Evolutionary conservation across 2,113 vertebrate species (phyloP).

Genomic region (Cephalopterus ornatus): DNA sequence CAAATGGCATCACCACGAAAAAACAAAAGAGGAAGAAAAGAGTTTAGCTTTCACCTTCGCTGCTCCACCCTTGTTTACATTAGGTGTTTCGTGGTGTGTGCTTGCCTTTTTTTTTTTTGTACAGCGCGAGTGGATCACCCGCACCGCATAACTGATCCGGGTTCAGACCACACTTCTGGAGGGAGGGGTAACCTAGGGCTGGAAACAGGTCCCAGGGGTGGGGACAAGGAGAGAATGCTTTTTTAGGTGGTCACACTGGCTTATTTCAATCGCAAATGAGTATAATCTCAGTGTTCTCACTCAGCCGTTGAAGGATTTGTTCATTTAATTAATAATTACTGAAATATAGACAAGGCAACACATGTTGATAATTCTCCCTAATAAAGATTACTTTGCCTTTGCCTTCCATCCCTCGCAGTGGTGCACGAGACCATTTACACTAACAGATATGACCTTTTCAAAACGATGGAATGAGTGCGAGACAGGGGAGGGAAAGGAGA

Average conservation of each 20-base stretch:
- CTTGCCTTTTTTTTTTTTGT: background rate
- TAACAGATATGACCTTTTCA: constrained; percentile 69
- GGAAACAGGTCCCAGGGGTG: background rate
- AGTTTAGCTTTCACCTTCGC: background rate
- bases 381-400: background rate
- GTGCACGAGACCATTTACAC: constrained; percentile 65
- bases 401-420: constrained; percentile 25
- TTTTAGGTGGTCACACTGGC: background rate
- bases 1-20: background rate
- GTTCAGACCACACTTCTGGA: background rate
- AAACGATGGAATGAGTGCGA: constrained; percentile 46
- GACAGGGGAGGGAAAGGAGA: constrained; percentile 34
- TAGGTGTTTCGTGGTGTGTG: background rate
- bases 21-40: accelerated
- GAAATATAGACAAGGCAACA: background rate
- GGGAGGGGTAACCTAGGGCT: background rate
- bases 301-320: background rate
- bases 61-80: constrained; percentile 1
- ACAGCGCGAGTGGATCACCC: background rate
- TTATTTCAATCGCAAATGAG: constrained; percentile 4
- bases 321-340: background rate
- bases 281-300: background rate
- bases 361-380: background rate
- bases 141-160: background rate
- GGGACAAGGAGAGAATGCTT: background rate